A percentile compares a stretch with the other conserved stretches of the same genome.
Conservation (phyloP, 2,888 invertebrate genomes). For the Chrysomela aeneicollis region DNA sequence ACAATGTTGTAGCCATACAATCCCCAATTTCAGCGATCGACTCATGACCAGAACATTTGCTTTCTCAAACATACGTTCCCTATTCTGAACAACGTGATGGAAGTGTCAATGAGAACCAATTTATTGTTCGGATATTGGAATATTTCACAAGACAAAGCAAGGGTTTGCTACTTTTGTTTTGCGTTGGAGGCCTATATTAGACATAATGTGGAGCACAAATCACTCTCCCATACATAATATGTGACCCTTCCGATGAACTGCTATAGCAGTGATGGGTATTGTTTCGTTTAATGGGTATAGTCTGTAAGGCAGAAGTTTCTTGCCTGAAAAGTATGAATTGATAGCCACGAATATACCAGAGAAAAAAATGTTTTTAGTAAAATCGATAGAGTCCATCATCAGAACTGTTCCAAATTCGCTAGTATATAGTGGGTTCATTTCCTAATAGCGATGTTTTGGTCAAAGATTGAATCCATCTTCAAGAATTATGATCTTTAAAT, state of each 20-base stretch:
- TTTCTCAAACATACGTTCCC: conserved; percentile 19
- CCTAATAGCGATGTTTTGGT: too few relatives aligned
- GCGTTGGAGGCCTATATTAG: conserved; percentile 50
- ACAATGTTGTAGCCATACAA: not conserved
- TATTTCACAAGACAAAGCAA: conserved; percentile 52
- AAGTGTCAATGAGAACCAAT: conserved; percentile 53
- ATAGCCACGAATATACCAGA: too few relatives aligned
- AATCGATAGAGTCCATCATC: too few relatives aligned
- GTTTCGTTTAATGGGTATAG: conserved; percentile 8
- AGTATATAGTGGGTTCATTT: too few relatives aligned
- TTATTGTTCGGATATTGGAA: conserved; percentile 53
- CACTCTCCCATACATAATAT: conserved; percentile 34
- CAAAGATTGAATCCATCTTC: too few relatives aligned
- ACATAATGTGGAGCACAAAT: conserved; percentile 50
- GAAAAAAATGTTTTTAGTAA: too few relatives aligned
- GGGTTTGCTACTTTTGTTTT: conserved; percentile 52
- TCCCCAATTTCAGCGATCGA: not conserved
- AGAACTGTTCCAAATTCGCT: too few relatives aligned
- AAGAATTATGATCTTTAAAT: too few relatives aligned
- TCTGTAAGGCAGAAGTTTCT: too few relatives aligned
- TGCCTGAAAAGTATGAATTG: too few relatives aligned
- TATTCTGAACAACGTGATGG: conserved; percentile 36
- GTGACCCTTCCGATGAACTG: conserved; percentile 10
- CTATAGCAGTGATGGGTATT: conserved; percentile 9
- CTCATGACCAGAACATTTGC: not conserved